Evolutionary conservation across 2,888 invertebrate species (phyloP), one percentile per base, ranked within the genome.

Genomic region (Diaprepes abbreviatus): DNA sequence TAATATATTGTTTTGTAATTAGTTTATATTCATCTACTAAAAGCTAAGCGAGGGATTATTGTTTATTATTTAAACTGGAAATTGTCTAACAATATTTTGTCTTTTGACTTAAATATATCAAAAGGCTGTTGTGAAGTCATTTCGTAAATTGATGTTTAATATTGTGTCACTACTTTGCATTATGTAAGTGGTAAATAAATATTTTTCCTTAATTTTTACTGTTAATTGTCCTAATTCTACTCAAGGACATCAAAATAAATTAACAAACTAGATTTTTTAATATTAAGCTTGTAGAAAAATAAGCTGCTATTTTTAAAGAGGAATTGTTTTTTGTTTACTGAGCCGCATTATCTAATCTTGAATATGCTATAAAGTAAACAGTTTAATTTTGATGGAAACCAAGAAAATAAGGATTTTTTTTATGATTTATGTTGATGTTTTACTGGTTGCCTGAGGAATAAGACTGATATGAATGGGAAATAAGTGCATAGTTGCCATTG

Each of bases 301-400:
- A 28, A 28, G 4, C 7, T 50, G 28, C 14, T 50, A 50, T 50
- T 50, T 50, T 31, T 50, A 50, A 50, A 28, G 24, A 50, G 28
- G 16, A 28, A 28, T 50, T 43, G 35, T 54, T 54, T 35, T 40
- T 28, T 58, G 24, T 58, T 58, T 40, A 58, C 31, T 40, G 31
- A 58, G 28, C 24, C 31, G 40, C 28, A 43, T 58, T 58, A 58
- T 58, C 58, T 58, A 58, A 58, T 58, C 58, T 58, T 19, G 1
- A 36, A 55, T 17, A 21, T 5, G 14, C 17, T 16, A 43, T 43
- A 58, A 43, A 43, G n/a, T 58, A 58, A 58, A 58, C 43, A 31
- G 10, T 16, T 36, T 58, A 58, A 58, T 16, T 50, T n/a, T n/a
- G 3, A 35, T n/a, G 3, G 35, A 14, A 50, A 50, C 4, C 24